phyloP scores from a whole-genome alignment of 2,888 invertebrate genomes.

The Escarpia spicata region DNA sequence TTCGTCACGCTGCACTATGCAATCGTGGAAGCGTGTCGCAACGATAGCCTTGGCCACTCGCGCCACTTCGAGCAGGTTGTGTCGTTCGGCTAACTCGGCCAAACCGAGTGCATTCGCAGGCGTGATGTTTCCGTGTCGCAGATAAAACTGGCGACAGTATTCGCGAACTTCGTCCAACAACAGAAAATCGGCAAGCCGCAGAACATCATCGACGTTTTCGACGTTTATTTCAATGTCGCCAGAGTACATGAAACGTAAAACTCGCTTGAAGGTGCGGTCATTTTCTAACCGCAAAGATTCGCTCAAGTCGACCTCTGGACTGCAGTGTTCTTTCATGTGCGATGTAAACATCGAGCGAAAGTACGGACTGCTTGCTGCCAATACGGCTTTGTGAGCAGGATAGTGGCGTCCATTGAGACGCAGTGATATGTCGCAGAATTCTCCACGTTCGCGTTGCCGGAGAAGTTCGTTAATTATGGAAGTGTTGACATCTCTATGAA shows the following conservation, averaged over 20 bases:
- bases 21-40: conserved; percentile 60
- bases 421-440: conserved; percentile 58
- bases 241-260: conserved; percentile 60
- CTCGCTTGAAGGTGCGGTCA: conserved; percentile 53
- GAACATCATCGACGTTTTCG: conserved; percentile 57
- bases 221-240: conserved; percentile 54
- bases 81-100: conserved; percentile 56
- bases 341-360: conserved; percentile 63
- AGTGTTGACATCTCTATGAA: conserved; percentile 36
- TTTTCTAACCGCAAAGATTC: conserved; percentile 56
- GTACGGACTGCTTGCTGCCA: conserved; percentile 61
- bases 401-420: conserved; percentile 52
- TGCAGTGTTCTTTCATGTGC: conserved; percentile 57
- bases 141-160: conserved; percentile 58
- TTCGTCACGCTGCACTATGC: conserved; percentile 57
- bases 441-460: conserved; percentile 58
- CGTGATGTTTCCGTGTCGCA: conserved; percentile 59
- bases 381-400: conserved; percentile 56
- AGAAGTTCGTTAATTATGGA: conserved; percentile 40
- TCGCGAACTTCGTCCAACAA: conserved; percentile 61
- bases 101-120: conserved; percentile 56
- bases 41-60: conserved; percentile 54
- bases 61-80: conserved; percentile 56
- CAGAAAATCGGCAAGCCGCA: conserved; percentile 59
- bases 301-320: conserved; percentile 55